phyloP scores from a whole-genome alignment of 1,140 invertebrate genomes.

The Hylyphantes graminicola region DNA sequence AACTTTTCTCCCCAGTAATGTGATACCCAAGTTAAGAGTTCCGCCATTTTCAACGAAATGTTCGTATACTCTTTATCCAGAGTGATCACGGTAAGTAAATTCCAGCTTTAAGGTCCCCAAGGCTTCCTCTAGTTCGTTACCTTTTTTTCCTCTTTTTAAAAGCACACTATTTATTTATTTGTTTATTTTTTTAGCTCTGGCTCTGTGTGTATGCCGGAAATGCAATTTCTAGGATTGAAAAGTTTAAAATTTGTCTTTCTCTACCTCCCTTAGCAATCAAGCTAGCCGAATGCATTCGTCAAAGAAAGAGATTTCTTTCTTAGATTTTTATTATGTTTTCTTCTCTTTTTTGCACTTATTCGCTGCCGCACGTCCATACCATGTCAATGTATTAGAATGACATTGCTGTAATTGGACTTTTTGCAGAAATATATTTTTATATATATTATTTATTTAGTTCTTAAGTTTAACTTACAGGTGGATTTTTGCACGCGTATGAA shows the following conservation, averaged over 20 bases:
- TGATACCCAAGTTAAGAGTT: conserved; percentile 46
- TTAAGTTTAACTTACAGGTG: too few relatives aligned
- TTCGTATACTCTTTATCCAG: conserved; percentile 38
- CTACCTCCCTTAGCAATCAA: conserved; percentile 41
- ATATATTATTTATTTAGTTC: too few relatives aligned
- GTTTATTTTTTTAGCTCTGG: conserved; percentile 36
- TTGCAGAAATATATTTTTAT: too few relatives aligned
- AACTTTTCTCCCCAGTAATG: conserved; percentile 26
- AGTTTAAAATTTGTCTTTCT: conserved; percentile 59
- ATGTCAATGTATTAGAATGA: conserved; percentile 17
- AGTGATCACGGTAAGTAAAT: conserved; percentile 56
- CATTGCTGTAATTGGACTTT: conserved; percentile 6
- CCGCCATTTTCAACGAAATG: conserved; percentile 38
- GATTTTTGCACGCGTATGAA: too few relatives aligned
- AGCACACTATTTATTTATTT: conserved; percentile 39
- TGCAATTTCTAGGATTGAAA: conserved; percentile 58
- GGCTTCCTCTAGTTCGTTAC: conserved; percentile 52
- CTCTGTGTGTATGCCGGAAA: conserved; percentile 28
- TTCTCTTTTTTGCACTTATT: conserved; percentile 25
- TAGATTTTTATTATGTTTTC: conserved; percentile 6
- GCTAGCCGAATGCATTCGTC: conserved; percentile 55
- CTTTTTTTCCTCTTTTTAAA: conserved; percentile 47
- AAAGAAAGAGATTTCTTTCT: conserved; percentile 34
- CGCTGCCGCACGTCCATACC: conserved; percentile 6
- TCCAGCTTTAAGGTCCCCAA: conserved; percentile 48